phyloP scores from a whole-genome alignment of 2,888 invertebrate species.

The Cenopis cana region DNA sequence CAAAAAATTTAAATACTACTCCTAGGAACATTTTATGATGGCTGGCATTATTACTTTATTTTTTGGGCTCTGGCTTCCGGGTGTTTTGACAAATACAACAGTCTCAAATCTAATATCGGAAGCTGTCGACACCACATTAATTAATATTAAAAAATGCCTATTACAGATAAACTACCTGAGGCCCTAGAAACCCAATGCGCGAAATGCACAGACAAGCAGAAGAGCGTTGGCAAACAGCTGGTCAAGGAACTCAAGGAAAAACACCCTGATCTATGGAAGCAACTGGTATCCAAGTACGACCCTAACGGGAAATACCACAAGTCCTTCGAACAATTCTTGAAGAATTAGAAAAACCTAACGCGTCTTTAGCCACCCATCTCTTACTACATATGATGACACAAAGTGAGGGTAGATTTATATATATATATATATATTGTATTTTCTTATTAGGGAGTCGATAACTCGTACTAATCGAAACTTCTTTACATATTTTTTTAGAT shows the following conservation, averaged over 20 bases:
- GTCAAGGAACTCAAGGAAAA: constrained; percentile 83
- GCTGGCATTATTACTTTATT: too few species aligned
- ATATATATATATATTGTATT: background rate
- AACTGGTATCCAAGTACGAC: constrained; percentile 84
- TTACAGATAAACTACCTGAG: constrained; percentile 88
- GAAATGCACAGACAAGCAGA: constrained; percentile 89
- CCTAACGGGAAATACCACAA: constrained; percentile 84
- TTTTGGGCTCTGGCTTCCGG: too few species aligned
- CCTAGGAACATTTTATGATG: too few species aligned
- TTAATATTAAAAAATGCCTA: constrained; percentile 12
- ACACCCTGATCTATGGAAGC: constrained; percentile 82
- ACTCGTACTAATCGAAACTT: background rate
- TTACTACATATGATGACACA: background rate
- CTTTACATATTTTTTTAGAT: background rate
- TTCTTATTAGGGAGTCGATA: constrained; percentile 1
- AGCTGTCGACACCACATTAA: background rate
- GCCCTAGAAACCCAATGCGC: constrained; percentile 87
- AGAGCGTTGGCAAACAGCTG: constrained; percentile 86
- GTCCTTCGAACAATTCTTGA: constrained; percentile 69
- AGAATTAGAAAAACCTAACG: constrained; percentile 46
- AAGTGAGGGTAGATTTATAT: too few species aligned
- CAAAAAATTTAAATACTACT: too few species aligned
- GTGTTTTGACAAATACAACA: too few species aligned
- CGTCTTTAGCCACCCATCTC: background rate
- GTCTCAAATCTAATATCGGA: too few species aligned